Conservation (phyloP, 1,140 invertebrate genomes). For the Hylyphantes graminicola region DNA sequence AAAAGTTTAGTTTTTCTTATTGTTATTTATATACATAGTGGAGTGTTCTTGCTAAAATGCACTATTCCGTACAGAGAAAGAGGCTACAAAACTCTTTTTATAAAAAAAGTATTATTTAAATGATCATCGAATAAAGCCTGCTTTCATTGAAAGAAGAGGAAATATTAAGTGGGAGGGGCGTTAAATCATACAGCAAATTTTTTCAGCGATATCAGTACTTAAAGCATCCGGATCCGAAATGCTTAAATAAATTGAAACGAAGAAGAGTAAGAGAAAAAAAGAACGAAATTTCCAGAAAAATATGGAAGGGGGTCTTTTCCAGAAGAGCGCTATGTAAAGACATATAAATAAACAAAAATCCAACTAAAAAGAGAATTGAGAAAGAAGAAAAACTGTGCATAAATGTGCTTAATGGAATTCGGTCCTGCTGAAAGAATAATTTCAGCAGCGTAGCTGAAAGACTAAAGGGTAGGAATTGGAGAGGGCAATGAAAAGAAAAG, state of each 20-base stretch:
- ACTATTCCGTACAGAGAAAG: slow-evolving; percentile 1
- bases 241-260: slow-evolving; percentile 46
- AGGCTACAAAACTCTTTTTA: not conserved
- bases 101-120: slow-evolving; percentile 36
- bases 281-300: slow-evolving; percentile 42
- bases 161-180: not conserved
- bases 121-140: slow-evolving; percentile 53
- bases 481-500: slow-evolving; percentile 16
- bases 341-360: slow-evolving; percentile 59
- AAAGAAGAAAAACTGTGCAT: slow-evolving; percentile 26
- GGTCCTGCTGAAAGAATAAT: slow-evolving; percentile 54
- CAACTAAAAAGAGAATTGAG: not conserved
- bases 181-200: slow-evolving; percentile 44
- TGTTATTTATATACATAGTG: slow-evolving; percentile 35
- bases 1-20: slow-evolving; percentile 11
- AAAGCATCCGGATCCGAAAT: slow-evolving; percentile 39
- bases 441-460: slow-evolving; percentile 51
- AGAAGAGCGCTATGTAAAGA: slow-evolving; percentile 48
- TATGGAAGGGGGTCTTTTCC: slow-evolving; percentile 20
- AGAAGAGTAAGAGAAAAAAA: not conserved
- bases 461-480: slow-evolving; percentile 39
- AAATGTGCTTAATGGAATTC: slow-evolving; percentile 55
- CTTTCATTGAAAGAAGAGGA: slow-evolving; percentile 25
- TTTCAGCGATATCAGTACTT: slow-evolving; percentile 45
- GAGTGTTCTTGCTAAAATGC: slow-evolving; percentile 5